Percentiles rank a stretch among this genome's conserved stretches.
These are phyloP conservation scores for Cepphus grylle DNA, from an alignment of 2,113 vertebrate genomes.

Conservation along the genomic window DNA sequence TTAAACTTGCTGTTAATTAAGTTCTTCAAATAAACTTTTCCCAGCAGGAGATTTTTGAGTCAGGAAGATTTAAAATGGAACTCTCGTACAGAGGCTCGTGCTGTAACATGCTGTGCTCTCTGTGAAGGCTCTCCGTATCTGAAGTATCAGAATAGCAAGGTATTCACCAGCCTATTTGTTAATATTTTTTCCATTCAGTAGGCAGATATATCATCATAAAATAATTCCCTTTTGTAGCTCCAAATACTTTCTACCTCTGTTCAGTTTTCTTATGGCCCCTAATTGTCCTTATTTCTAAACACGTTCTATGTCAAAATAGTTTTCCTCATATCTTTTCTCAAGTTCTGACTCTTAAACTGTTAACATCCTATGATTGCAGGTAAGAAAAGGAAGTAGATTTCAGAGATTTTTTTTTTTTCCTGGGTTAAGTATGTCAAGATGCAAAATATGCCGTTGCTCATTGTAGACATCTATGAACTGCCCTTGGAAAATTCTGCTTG, in stretches of 20 bases:
- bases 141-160: not conserved
- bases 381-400: not conserved
- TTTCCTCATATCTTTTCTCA: not conserved
- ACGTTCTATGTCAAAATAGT: not conserved
- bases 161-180: not conserved
- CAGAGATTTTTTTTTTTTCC: not conserved
- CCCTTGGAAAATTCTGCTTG: not conserved
- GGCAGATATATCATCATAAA: not conserved
- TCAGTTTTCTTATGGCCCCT: not conserved
- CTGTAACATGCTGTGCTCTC: not conserved
- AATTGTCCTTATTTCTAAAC: not conserved
- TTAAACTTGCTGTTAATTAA: constrained; percentile 52
- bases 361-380: not conserved
- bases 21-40: not conserved
- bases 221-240: not conserved
- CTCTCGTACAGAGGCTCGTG: not conserved
- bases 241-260: not conserved
- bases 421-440: not conserved
- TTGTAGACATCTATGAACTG: not conserved
- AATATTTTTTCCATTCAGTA: not conserved
- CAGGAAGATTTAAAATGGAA: not conserved
- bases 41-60: not conserved
- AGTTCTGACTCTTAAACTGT: not conserved
- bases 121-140: not conserved
- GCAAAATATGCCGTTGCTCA: not conserved